Percentiles rank a stretch among this genome's conserved stretches.
Conservation (phyloP, 1,140 invertebrate species). For the Oedothorax gibbosus region DNA sequence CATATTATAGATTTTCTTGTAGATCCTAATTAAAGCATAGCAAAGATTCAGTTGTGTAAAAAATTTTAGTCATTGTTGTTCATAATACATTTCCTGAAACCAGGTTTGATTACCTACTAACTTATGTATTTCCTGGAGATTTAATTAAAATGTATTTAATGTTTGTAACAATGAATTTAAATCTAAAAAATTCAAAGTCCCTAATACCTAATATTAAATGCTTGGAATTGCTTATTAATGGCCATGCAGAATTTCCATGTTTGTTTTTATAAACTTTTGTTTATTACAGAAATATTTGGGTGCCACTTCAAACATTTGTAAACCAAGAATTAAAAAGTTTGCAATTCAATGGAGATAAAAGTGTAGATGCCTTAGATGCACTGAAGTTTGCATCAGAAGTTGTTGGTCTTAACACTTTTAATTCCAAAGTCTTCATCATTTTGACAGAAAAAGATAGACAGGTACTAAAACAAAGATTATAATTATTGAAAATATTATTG, state of each 20-base stretch:
- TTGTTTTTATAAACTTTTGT: too few species aligned
- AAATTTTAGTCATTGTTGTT: too few species aligned
- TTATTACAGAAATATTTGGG: constrained; percentile 17
- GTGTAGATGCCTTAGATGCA: constrained; percentile 20
- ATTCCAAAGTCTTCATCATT: constrained; percentile 50
- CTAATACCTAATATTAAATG: too few species aligned
- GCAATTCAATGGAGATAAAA: constrained; percentile 31
- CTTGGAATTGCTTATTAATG: background rate
- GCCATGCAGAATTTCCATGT: too few species aligned
- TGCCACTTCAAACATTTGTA: background rate
- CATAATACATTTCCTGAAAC: too few species aligned
- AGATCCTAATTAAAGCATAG: too few species aligned
- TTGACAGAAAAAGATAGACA: constrained; percentile 29
- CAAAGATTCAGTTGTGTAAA: too few species aligned
- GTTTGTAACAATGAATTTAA: background rate
- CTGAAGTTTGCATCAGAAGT: constrained; percentile 26
- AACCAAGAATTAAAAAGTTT: constrained; percentile 32
- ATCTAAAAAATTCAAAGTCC: background rate
- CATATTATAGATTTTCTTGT: too few species aligned
- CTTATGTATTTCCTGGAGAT: too few species aligned
- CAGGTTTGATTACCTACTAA: too few species aligned
- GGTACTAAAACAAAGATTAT: constrained; percentile 1
- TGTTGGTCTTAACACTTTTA: constrained; percentile 31
- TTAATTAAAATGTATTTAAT: background rate
- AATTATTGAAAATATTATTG: background rate